phyloP scores from a whole-genome alignment of 37 sponge, comb jelly and placozoan species.

The Aphrocallistes beatrix region DNA sequence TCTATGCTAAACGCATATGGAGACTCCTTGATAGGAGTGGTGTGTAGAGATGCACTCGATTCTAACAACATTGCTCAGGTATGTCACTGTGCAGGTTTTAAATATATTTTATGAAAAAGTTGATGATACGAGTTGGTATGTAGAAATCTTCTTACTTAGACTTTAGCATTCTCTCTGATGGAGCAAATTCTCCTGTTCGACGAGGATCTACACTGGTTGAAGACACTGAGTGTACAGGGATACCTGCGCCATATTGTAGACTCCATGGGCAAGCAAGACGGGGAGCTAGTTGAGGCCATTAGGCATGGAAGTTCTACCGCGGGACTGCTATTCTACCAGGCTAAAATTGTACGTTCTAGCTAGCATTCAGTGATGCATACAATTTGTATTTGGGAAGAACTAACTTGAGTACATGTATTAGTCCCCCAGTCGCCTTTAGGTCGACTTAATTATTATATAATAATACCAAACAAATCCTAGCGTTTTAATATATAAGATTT shows the following conservation, averaged over 20 bases:
- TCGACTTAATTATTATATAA: background rate
- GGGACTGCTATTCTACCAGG: background rate
- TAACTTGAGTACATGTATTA: background rate
- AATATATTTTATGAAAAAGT: background rate
- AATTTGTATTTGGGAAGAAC: no score
- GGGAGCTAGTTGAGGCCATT: background rate
- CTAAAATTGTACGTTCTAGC: background rate
- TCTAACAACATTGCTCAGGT: conserved; percentile 12
- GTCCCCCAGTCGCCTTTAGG: background rate
- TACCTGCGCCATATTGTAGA: background rate
- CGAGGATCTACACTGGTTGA: background rate
- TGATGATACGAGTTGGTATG: no score
- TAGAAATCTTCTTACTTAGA: background rate
- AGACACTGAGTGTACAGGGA: background rate
- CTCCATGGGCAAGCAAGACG: background rate
- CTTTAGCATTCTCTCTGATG: background rate
- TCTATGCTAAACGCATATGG: conserved; percentile 54
- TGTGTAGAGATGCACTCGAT: conserved; percentile 69
- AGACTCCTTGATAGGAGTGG: conserved; percentile 66
- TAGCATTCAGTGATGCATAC: background rate
- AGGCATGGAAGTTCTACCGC: background rate
- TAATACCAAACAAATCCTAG: background rate
- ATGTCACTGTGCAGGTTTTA: background rate
- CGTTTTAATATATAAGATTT: background rate
- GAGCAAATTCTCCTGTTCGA: background rate